Percentiles rank a stretch among this genome's conserved stretches.
Conservation (phyloP, 2,797 vertebrate species). For the Pangasius djambal region DNA sequence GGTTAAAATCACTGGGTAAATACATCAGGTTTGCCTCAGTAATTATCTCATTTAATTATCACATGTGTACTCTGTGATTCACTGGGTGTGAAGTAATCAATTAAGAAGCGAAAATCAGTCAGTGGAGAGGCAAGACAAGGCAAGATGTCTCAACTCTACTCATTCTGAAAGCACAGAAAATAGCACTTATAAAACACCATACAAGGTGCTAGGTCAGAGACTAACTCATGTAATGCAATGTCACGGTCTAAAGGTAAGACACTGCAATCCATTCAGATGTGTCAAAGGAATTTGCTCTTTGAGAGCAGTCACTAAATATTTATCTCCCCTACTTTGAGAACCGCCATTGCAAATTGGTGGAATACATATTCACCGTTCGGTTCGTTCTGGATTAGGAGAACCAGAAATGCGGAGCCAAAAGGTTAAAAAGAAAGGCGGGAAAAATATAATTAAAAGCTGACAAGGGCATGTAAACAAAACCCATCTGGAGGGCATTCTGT, state of each 20-base stretch:
- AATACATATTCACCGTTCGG: conserved; percentile 24
- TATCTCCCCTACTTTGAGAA: conserved; percentile 12
- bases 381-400: conserved; percentile 22
- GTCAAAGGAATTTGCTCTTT: conserved; percentile 26
- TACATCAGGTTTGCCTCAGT: conserved; percentile 53
- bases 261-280: conserved; percentile 5
- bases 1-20: conserved; percentile 48
- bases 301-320: conserved; percentile 33
- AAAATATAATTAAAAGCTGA: conserved; percentile 25
- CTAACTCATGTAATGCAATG: conserved; percentile 17
- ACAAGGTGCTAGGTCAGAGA: conserved; percentile 28
- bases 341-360: background rate
- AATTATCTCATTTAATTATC: conserved; percentile 62
- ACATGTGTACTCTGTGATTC: conserved; percentile 55
- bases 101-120: conserved; percentile 58
- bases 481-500: conserved; percentile 52
- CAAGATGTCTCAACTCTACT: conserved; percentile 35
- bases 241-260: conserved; percentile 28
- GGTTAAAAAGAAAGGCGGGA: conserved; percentile 18
- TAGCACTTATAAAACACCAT: conserved; percentile 12
- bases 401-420: conserved; percentile 19
- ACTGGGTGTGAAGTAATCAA: conserved; percentile 57
- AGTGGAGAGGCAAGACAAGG: conserved; percentile 48
- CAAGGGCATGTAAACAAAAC: conserved; percentile 51
- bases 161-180: background rate